Base-by-base conservation (phyloP, 1,140 invertebrate species). In the Stenopsyche tienmushanensis region DNA sequence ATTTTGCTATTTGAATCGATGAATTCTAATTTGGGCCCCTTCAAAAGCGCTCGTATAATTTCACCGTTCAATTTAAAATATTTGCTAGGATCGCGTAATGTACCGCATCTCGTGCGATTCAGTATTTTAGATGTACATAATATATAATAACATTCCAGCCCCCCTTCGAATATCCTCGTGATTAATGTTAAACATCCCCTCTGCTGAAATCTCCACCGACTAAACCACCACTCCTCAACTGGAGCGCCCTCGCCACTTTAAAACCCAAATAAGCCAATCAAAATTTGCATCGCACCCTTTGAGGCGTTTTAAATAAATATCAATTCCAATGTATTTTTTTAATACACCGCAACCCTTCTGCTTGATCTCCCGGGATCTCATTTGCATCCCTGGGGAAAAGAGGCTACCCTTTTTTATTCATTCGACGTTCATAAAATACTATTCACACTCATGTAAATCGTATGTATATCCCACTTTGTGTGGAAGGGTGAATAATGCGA, bases 221-320 rank as follows among this genome's bases (percentile, higher is more conserved):
- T 13, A 13, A 34, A 34, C 5, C 29, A 34, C 29, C 29, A n/a
- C n/a, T n/a, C 29, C 13, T 13, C 29, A 34, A 34, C n/a, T n/a
- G n/a, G n/a, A n/a, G n/a, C n/a, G n/a, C n/a, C n/a, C n/a, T n/a
- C n/a, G n/a, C n/a, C n/a, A 21, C 15, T 69, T 65, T 63, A 49
- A 69, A 69, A 62, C 62, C 62, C 64, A 60, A 69, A 69, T 63
- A 65, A 65, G 67, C 67, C 64, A 69, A 65, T 69, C 26, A 45
- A 23, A 54, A 69, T 49, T 65, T 65, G 62, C 29, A 49, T 62
- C 39, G 39, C 34, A 62, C 62, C 66, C 66, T 62, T 62, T 17
- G 15, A 49, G 23, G 53, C 55, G 64, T 64, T 68, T 68, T 34
- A 62, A 68, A 68, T 62, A 57, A 42, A 65, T 68, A 64, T 64